Conservation (phyloP, 2,888 invertebrate genomes). For the Schrankia costaestrigalis region DNA sequence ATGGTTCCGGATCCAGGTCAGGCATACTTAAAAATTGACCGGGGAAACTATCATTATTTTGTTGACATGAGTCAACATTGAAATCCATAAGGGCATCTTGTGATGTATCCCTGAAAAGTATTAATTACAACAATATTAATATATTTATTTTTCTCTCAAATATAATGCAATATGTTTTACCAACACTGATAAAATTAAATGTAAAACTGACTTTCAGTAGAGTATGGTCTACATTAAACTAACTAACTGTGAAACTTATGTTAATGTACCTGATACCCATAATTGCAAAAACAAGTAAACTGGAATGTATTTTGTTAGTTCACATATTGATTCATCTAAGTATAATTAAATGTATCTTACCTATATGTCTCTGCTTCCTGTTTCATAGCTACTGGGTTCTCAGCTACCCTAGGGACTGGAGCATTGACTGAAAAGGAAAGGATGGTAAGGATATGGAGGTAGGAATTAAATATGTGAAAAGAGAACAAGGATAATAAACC, state of each 20-base stretch:
- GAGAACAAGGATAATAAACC: constrained; percentile 40
- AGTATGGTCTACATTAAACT: too few relatives aligned
- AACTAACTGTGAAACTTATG: too few relatives aligned
- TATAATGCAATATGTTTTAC: too few relatives aligned
- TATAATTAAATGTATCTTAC: too few relatives aligned
- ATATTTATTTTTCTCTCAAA: too few relatives aligned
- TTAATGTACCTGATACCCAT: too few relatives aligned
- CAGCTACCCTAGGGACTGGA: constrained; percentile 22
- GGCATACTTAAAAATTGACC: constrained; percentile 66
- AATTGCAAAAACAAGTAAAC: too few relatives aligned
- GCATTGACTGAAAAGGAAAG: constrained; percentile 29
- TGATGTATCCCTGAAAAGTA: constrained; percentile 43
- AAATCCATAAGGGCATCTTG: constrained; percentile 53
- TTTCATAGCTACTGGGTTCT: constrained; percentile 10
- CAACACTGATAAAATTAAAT: too few relatives aligned
- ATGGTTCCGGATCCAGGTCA: constrained; percentile 55
- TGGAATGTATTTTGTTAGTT: too few relatives aligned
- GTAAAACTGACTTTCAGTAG: too few relatives aligned
- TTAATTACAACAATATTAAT: background rate
- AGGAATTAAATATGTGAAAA: constrained; percentile 17
- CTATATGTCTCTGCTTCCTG: constrained; percentile 18
- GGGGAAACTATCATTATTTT: constrained; percentile 51
- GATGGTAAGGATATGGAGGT: constrained; percentile 25
- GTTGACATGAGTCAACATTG: constrained; percentile 50
- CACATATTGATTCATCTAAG: too few relatives aligned